Evolutionary conservation across 2,113 vertebrate species (phyloP).

Genomic region (Stegostoma tigrinum): DNA sequence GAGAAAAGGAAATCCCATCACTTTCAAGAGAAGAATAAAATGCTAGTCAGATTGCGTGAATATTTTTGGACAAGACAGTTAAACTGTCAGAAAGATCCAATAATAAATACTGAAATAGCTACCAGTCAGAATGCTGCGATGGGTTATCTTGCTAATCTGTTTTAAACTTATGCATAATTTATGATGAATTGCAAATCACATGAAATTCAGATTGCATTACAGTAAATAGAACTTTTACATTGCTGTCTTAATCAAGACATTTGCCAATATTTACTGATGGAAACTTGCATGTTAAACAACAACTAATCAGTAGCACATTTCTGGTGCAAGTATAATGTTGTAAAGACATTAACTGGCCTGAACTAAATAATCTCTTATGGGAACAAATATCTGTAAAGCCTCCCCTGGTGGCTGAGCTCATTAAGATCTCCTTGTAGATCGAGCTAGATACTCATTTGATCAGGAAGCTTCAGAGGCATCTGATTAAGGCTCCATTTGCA

Average conservation of each 20-base stretch:
- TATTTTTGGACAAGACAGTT: slow-evolving; percentile 30
- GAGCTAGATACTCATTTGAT: slow-evolving; percentile 39
- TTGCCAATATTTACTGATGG: slow-evolving; percentile 38
- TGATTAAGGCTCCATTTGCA: slow-evolving; percentile 40
- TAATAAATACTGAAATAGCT: slow-evolving; percentile 36
- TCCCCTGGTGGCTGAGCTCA: slow-evolving; percentile 38
- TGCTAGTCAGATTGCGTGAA: not conserved
- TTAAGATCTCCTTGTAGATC: slow-evolving; percentile 39
- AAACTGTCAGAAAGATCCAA: slow-evolving; percentile 27
- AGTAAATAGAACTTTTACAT: slow-evolving; percentile 29
- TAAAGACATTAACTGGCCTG: slow-evolving; percentile 34
- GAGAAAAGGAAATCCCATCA: not conserved
- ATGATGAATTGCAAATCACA: slow-evolving; percentile 36
- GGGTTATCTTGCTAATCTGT: slow-evolving; percentile 28
- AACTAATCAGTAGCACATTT: slow-evolving; percentile 38
- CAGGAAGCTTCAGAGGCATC: slow-evolving; percentile 37
- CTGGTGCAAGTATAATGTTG: slow-evolving; percentile 18
- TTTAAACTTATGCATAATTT: slow-evolving; percentile 36
- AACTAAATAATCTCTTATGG: slow-evolving; percentile 28
- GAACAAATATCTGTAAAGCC: slow-evolving; percentile 38
- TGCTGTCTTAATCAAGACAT: slow-evolving; percentile 35
- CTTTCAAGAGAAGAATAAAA: not conserved
- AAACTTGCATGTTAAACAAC: slow-evolving; percentile 38
- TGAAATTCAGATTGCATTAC: slow-evolving; percentile 36
- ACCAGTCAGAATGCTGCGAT: slow-evolving; percentile 26